These are phyloP conservation scores for Lepus americanus DNA, from an alignment of 2,113 vertebrate genomes.

Conservation along the genomic window DNA sequence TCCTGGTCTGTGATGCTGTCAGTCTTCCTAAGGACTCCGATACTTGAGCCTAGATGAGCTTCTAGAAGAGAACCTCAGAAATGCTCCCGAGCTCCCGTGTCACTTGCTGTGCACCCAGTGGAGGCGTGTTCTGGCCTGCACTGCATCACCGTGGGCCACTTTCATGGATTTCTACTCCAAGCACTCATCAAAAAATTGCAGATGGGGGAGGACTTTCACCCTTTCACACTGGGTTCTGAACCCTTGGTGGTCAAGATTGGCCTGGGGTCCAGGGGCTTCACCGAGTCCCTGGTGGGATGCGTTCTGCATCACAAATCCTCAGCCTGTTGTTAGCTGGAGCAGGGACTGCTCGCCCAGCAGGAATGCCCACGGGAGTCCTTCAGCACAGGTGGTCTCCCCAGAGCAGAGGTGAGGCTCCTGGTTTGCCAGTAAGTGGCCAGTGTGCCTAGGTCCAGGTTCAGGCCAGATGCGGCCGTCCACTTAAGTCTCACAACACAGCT, in stretches of 20 bases:
- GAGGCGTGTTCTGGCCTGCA: rapidly evolving
- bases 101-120: rapidly evolving
- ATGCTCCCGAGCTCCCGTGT: background rate
- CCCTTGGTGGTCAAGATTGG: background rate
- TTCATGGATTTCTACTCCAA: background rate
- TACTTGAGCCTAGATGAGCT: rapidly evolving
- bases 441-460: too few species aligned
- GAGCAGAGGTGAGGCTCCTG: background rate
- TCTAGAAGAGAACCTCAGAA: too few species aligned
- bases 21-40: background rate
- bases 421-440: background rate
- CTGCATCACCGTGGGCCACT: rapidly evolving
- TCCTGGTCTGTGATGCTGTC: background rate
- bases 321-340: background rate
- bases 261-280: background rate
- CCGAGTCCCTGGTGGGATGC: background rate
- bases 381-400: background rate
- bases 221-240: background rate
- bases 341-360: background rate
- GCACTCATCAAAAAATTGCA: background rate
- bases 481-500: background rate
- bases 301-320: background rate
- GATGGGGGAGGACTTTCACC: background rate
- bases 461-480: background rate
- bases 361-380: background rate